Evolutionary conservation across 2,888 invertebrate genomes (phyloP), one percentile per base, ranked within the genome.

Genomic region (Drosophila aldrichi): DNA sequence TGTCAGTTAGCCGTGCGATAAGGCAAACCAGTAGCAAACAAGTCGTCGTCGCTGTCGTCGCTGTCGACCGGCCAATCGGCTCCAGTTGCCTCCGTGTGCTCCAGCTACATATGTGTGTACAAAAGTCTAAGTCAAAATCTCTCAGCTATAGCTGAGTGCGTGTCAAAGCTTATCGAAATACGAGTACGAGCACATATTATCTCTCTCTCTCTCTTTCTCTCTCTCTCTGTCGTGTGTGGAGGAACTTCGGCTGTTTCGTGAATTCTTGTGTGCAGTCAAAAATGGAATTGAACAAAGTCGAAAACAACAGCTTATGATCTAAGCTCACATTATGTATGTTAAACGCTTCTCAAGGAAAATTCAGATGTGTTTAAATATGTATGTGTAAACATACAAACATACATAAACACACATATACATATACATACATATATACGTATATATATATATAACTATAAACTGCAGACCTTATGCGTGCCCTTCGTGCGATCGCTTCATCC

Each of bases 401-500:
- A n/a, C 36, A 38, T 6, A n/a, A 1, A n/a, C 10, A 48, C n/a
- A 48, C 29, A 25, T 57, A 63, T 12, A 16, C 36, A 38, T 9
- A n/a, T 1, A 29, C 10, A 29, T 10, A 29, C 10, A 29, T 57
- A 63, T 7, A 25, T 22, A 22, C n/a, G 3, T 22, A 22, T 12
- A 22, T 3, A n/a, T 12, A 32, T 10, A 32, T 67, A 58, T 61
- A 46, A 44, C 55, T 48, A 62, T 83, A 82, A 84, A 79, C 79
- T 84, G 88, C 85, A 84, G 83, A 87, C 85, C 82, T 81, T 77
- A 77, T 77, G 88, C 57, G 63, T 84, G 84, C 88, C 84, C 88
- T 84, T 84, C 84, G 73, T 60, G 62, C 67, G 57, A 55, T 41
- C 70, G 52, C 10, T 22, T 10, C 10, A 22, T 22, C 51, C 59